Evolutionary conservation across 2,888 invertebrate genomes (phyloP).

Genomic region (Drosophila sordidula): DNA sequence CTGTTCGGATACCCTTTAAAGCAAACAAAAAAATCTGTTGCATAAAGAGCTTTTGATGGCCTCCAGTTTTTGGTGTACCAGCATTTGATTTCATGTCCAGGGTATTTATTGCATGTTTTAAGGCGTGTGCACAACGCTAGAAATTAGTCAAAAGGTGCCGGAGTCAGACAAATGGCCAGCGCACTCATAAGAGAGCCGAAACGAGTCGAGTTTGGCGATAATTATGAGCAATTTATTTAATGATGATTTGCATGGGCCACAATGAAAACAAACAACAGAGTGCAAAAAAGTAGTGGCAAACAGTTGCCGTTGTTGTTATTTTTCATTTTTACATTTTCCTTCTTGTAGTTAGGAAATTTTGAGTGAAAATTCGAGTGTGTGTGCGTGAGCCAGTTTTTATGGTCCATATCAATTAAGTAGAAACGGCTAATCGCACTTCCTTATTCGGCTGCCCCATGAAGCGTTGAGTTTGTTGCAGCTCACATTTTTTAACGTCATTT

Average conservation of each 20-base stretch:
- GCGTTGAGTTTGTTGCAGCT: slow-evolving; percentile 4
- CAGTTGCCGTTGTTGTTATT: slow-evolving; percentile 4
- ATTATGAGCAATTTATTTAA: slow-evolving; percentile 73
- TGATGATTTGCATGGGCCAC: slow-evolving; percentile 68
- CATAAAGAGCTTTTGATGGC: no score
- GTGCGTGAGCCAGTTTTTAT: slow-evolving; percentile 17
- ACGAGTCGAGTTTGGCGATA: slow-evolving; percentile 46
- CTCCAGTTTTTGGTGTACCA: no score
- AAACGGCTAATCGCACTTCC: slow-evolving; percentile 25
- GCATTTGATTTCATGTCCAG: background rate
- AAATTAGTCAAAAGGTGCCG: slow-evolving; percentile 49
- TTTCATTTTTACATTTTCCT: background rate
- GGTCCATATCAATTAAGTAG: slow-evolving; percentile 13
- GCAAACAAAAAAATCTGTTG: background rate
- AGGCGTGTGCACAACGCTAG: slow-evolving; percentile 40
- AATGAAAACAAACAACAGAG: slow-evolving; percentile 22
- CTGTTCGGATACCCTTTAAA: slow-evolving; percentile 12
- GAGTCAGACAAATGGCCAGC: slow-evolving; percentile 54
- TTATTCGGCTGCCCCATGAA: slow-evolving; percentile 9
- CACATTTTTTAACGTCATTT: slow-evolving; percentile 15
- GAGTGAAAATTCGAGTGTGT: slow-evolving; percentile 16
- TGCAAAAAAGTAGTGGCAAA: slow-evolving; percentile 5
- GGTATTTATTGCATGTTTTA: background rate
- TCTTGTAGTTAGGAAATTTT: slow-evolving; percentile 10
- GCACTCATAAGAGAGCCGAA: slow-evolving; percentile 16